Base-by-base conservation (phyloP, 2,888 invertebrate species). In the Drosophila villosipedis region DNA sequence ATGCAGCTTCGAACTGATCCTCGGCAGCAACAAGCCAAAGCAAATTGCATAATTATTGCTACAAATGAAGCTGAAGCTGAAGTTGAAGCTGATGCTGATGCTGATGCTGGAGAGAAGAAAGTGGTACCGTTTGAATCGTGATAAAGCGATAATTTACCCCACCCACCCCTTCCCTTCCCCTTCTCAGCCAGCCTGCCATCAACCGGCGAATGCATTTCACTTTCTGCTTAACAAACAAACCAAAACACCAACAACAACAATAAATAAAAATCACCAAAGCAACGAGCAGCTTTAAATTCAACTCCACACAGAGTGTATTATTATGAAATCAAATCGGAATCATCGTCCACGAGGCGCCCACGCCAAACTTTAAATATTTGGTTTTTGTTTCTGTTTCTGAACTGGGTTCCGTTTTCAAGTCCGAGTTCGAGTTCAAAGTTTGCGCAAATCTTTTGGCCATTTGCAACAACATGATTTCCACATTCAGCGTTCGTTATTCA, bases 51-150 rank as follows among this genome's bases (percentile, higher is more conserved):
- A 86, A 86, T 86, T 86, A 90, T 90, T 88, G 89, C 85, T 72
- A 88, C 85, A 86, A 86, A 86, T 86, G 86, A 90, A 88, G 90
- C 89, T 85, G 70, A 37, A 54, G 49, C 39, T 86, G 86, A 90
- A 88, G 90, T 86, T 85, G 70, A 37, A 54, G 49, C 39, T 47
- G 63, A 30, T 41, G 49, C 60, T 52, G 60, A 10, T 10, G 25
- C 22, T 49, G 58, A 12, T 22, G 47, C 14, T 47, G 47, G 14
- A 35, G 54, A 62, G 73, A 90, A 86, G 87, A 86, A 86, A 86
- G 90, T 90, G 86, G 90, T 81, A 89, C 89, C 89, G 89, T 85
- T 90, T 90, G 89, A 86, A 86, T 86, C 86, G 86, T 86, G 86
- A 86, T 86, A 86, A 86, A 89, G 89, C 86, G 86, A 86, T 86